A percentile compares a stretch with the other conserved stretches of the same genome.
These are phyloP conservation scores for Emmelina monodactyla DNA, from an alignment of 2,888 invertebrate species.

Conservation along the genomic window DNA sequence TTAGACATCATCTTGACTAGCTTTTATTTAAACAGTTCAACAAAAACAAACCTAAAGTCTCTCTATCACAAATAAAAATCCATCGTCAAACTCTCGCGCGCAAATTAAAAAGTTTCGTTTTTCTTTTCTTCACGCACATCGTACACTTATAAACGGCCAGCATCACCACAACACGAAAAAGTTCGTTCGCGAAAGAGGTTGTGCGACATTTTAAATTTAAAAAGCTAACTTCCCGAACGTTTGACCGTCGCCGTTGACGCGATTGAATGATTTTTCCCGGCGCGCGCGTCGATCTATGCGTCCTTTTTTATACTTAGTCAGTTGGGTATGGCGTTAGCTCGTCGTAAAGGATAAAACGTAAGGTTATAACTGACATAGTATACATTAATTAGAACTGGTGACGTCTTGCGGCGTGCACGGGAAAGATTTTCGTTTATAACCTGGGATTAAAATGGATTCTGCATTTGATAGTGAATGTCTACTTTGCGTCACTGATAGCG, in stretches of 20 bases:
- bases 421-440: conserved; percentile 59
- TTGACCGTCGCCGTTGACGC: conserved; percentile 40
- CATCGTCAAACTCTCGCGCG: conserved; percentile 28
- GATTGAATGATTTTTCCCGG: conserved; percentile 45
- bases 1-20: conserved; percentile 76
- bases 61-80: conserved; percentile 24
- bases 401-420: conserved; percentile 39
- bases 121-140: conserved; percentile 29
- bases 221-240: conserved; percentile 41
- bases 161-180: not conserved
- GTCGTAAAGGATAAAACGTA: conserved; percentile 61
- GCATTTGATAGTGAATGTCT: conserved; percentile 39
- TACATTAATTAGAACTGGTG: conserved; percentile 27
- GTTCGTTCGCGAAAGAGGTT: not conserved
- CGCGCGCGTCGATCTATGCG: conserved; percentile 27
- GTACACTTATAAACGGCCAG: too few species aligned
- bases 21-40: conserved; percentile 20
- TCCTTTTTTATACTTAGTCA: conserved; percentile 56
- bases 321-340: conserved; percentile 57
- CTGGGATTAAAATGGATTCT: conserved; percentile 54
- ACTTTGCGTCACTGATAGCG: conserved; percentile 45
- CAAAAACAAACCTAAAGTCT: conserved; percentile 16
- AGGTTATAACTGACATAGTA: conserved; percentile 52
- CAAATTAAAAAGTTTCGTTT: conserved; percentile 19
- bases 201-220: not conserved